These are phyloP conservation scores for Monopterus albus DNA, from an alignment of 2,113 vertebrate genomes.

Conservation along the genomic window DNA sequence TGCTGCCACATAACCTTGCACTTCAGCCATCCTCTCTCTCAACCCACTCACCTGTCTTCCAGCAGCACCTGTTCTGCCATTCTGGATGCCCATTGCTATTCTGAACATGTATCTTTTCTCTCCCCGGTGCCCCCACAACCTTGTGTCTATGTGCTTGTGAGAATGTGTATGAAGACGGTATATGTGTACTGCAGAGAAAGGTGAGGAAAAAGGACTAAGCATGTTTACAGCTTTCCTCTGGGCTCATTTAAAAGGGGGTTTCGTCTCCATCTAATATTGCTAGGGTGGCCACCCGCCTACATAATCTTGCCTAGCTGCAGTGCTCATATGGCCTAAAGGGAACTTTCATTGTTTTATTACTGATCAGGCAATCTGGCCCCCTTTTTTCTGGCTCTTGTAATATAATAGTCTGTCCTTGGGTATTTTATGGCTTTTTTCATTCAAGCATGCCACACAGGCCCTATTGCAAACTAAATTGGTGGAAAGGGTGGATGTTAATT, in stretches of 20 bases:
- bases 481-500: conserved; percentile 34
- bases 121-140: conserved; percentile 43
- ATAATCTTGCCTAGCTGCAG: conserved; percentile 59
- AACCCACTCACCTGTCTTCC: conserved; percentile 68
- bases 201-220: conserved; percentile 21
- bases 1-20: conserved; percentile 66
- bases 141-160: conserved; percentile 36
- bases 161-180: conserved; percentile 49
- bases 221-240: conserved; percentile 75
- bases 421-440: conserved; percentile 45
- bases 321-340: conserved; percentile 62
- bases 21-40: conserved; percentile 38
- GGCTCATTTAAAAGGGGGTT: conserved; percentile 70
- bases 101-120: conserved; percentile 51
- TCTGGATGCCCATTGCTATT: conserved; percentile 71
- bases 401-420: conserved; percentile 52
- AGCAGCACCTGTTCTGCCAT: conserved; percentile 63
- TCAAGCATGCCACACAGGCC: conserved; percentile 22
- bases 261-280: conserved; percentile 72
- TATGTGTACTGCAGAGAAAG: conserved; percentile 36
- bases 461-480: conserved; percentile 5
- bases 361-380: conserved; percentile 60
- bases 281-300: conserved; percentile 56
- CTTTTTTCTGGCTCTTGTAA: conserved; percentile 46
- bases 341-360: conserved; percentile 73